Percentiles rank a stretch among this genome's conserved stretches.
These are phyloP conservation scores for Dendrolimus punctatus DNA, from an alignment of 1,140 invertebrate species.

Conservation along the genomic window DNA sequence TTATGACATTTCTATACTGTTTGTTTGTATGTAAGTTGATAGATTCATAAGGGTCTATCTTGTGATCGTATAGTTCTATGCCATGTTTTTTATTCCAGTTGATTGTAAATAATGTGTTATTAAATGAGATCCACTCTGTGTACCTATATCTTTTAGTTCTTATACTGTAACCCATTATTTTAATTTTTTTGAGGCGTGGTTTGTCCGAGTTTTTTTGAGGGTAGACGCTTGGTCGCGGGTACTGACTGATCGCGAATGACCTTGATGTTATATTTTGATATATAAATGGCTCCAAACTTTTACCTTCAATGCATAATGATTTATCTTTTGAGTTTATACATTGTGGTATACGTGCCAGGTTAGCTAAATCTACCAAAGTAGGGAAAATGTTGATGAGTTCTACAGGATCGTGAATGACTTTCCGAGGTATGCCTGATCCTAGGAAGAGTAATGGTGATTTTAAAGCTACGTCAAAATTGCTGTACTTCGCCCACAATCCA, in stretches of 20 bases:
- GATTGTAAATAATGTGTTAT: constrained; percentile 70
- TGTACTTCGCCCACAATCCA: constrained; percentile 92
- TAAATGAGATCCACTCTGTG: constrained; percentile 84
- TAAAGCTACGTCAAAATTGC: constrained; percentile 87
- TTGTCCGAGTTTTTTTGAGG: constrained; percentile 85
- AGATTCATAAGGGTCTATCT: constrained; percentile 78
- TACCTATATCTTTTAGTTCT: constrained; percentile 81
- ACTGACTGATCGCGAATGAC: constrained; percentile 83
- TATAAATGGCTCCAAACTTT: constrained; percentile 76
- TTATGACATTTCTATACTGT: constrained; percentile 37
- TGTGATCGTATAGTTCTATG: constrained; percentile 82
- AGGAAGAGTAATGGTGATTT: constrained; percentile 85
- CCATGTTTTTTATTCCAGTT: constrained; percentile 80
- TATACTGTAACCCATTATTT: constrained; percentile 89
- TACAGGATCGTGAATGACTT: constrained; percentile 64
- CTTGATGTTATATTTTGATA: constrained; percentile 13
- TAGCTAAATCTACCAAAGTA: constrained; percentile 82
- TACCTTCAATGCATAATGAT: constrained; percentile 77
- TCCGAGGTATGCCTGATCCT: constrained; percentile 67
- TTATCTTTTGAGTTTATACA: constrained; percentile 68
- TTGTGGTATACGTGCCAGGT: constrained; percentile 69
- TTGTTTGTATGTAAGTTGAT: constrained; percentile 74
- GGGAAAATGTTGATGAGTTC: constrained; percentile 91
- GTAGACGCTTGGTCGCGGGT: constrained; percentile 82
- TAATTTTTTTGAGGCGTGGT: constrained; percentile 82